Evolutionary conservation across 2,888 invertebrate genomes (phyloP).

Genomic region (Perithous albicinctus): DNA sequence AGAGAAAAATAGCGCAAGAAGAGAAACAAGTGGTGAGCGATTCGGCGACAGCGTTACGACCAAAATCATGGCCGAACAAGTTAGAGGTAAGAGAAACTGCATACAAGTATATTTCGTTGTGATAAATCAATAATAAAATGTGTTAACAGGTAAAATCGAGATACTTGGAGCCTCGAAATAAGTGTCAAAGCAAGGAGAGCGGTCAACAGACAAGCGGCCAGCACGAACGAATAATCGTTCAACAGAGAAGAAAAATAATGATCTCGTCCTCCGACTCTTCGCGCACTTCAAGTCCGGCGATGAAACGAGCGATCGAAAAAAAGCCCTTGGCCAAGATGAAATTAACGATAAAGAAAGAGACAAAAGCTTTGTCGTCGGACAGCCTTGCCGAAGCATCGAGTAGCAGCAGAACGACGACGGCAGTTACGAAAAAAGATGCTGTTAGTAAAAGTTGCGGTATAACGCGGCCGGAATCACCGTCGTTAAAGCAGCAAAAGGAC

Average conservation of each 20-base stretch:
- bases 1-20: slow-evolving; percentile 79
- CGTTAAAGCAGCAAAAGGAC: slow-evolving; percentile 78
- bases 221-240: slow-evolving; percentile 80
- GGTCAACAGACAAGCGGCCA: slow-evolving; percentile 66
- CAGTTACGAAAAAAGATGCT: slow-evolving; percentile 76
- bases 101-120: too few species aligned
- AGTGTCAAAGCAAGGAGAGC: too few species aligned
- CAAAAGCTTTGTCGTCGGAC: slow-evolving; percentile 85
- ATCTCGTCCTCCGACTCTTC: slow-evolving; percentile 89
- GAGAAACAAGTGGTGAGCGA: slow-evolving; percentile 75
- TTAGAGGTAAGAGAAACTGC: slow-evolving; percentile 80
- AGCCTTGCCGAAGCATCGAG: slow-evolving; percentile 85
- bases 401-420: slow-evolving; percentile 63
- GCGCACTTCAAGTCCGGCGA: slow-evolving; percentile 89
- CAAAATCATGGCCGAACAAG: slow-evolving; percentile 84
- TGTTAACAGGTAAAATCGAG: slow-evolving; percentile 87
- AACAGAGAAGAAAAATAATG: slow-evolving; percentile 85
- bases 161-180: slow-evolving; percentile 87
- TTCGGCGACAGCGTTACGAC: slow-evolving; percentile 73
- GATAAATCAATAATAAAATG: too few species aligned
- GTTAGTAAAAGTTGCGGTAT: slow-evolving; percentile 82
- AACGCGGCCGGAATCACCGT: slow-evolving; percentile 83
- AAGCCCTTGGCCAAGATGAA: slow-evolving; percentile 80
- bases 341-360: slow-evolving; percentile 80
- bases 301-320: slow-evolving; percentile 84